These are phyloP conservation scores for Pongo pygmaeus DNA, from an alignment of 2,113 vertebrate species.

Conservation along the genomic window DNA sequence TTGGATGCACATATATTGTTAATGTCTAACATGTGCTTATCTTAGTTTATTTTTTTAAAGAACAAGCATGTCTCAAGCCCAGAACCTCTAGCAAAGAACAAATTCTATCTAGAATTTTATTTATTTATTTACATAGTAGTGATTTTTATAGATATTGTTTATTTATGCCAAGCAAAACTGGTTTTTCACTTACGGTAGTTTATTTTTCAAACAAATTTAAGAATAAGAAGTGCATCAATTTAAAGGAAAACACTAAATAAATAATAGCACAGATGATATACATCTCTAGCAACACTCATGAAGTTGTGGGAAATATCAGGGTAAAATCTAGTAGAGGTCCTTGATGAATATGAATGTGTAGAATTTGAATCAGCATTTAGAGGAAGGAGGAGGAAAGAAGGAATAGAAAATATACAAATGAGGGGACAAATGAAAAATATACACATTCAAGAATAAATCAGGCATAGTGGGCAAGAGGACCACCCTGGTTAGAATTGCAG, in stretches of 20 bases:
- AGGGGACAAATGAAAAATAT: background rate
- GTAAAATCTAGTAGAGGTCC: background rate
- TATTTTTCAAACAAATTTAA: constrained; percentile 17
- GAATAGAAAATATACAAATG: background rate
- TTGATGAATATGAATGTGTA: background rate
- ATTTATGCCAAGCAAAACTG: background rate
- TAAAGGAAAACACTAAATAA: constrained; percentile 14
- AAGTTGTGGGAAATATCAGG: background rate
- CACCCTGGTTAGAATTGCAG: background rate
- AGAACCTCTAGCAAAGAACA: background rate
- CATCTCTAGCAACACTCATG: background rate
- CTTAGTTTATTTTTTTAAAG: constrained; percentile 13
- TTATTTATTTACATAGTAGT: background rate
- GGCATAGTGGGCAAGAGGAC: background rate
- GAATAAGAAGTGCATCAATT: background rate
- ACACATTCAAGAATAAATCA: background rate
- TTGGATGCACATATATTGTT: background rate
- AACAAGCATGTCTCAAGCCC: background rate
- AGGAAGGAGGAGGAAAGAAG: background rate
- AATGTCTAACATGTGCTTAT: background rate
- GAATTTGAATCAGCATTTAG: background rate
- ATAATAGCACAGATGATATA: background rate
- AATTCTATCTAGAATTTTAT: background rate
- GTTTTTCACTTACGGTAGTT: background rate
- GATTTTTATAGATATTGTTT: background rate